Evolutionary conservation across 1,140 invertebrate genomes (phyloP).

Genomic region (Lethrus apterus): DNA sequence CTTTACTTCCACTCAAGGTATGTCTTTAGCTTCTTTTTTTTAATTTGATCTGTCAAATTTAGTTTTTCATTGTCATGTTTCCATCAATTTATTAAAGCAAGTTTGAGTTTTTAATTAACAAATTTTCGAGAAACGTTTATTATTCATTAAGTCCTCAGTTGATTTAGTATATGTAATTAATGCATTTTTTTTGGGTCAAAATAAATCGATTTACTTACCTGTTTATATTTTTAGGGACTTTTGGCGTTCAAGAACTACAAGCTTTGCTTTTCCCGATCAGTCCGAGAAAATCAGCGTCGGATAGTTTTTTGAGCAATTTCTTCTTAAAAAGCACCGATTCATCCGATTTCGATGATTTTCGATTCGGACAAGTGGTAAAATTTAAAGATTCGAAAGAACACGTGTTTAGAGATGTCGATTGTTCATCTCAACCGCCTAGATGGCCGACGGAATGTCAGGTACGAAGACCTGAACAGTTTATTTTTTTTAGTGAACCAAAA

Average conservation of each 20-base stretch:
- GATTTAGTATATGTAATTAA: too few species aligned
- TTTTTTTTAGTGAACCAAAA: not conserved
- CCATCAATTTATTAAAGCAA: too few species aligned
- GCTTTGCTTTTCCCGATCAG: constrained; percentile 50
- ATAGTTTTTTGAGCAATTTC: constrained; percentile 20
- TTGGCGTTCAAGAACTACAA: constrained; percentile 49
- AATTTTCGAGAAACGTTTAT: too few species aligned
- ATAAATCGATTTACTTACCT: too few species aligned
- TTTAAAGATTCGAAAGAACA: constrained; percentile 58
- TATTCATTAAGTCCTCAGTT: too few species aligned
- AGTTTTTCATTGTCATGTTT: too few species aligned
- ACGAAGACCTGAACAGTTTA: constrained; percentile 21
- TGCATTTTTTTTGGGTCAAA: too few species aligned
- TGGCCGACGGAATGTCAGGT: constrained; percentile 88
- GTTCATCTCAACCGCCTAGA: constrained; percentile 63
- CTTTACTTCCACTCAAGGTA: not conserved
- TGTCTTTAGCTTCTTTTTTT: not conserved
- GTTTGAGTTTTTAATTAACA: too few species aligned
- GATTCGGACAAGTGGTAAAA: constrained; percentile 43
- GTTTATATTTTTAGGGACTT: too few species aligned
- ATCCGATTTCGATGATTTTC: constrained; percentile 9
- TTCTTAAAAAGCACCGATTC: constrained; percentile 10
- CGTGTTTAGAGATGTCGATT: constrained; percentile 54
- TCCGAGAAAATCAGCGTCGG: constrained; percentile 26
- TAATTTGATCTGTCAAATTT: too few species aligned